Evolutionary conservation across 2,113 vertebrate genomes (phyloP).

Genomic region (Perca flavescens): DNA sequence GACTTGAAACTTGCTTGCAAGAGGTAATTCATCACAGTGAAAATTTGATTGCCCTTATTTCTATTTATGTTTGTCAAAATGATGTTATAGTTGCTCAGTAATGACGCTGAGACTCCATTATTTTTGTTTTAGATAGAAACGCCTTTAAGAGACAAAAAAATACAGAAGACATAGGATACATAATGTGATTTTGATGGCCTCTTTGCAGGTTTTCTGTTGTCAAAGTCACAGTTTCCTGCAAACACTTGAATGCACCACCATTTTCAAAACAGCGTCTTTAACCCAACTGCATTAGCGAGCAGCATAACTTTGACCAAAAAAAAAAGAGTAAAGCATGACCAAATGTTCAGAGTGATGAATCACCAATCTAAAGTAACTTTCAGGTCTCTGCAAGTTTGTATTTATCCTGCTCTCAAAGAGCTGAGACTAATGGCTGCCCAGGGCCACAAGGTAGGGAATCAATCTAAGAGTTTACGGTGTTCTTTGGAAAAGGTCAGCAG

Average conservation of each 20-base stretch:
- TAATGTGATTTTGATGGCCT: background rate
- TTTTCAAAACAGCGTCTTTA: background rate
- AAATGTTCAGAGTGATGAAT: constrained; percentile 21
- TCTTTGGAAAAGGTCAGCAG: constrained; percentile 60
- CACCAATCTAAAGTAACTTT: constrained; percentile 28
- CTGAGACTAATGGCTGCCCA: constrained; percentile 51
- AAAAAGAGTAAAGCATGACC: constrained; percentile 18
- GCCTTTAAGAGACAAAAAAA: background rate
- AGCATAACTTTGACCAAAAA: constrained; percentile 6
- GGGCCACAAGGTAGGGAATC: constrained; percentile 30
- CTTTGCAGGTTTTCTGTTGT: background rate
- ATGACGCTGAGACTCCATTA: background rate
- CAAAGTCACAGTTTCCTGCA: background rate
- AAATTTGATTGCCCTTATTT: no score
- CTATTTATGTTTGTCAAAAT: background rate
- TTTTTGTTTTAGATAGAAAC: background rate
- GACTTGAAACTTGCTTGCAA: background rate
- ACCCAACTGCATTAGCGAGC: background rate
- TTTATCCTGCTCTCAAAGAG: constrained; percentile 42
- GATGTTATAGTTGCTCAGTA: background rate
- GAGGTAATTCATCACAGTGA: background rate
- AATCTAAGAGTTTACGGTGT: constrained; percentile 22
- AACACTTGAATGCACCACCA: background rate
- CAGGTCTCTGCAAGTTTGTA: constrained; percentile 24
- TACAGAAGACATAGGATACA: background rate